Evolutionary conservation across 2,113 vertebrate genomes (phyloP).

Genomic region (Leptodactylus fuscus): DNA sequence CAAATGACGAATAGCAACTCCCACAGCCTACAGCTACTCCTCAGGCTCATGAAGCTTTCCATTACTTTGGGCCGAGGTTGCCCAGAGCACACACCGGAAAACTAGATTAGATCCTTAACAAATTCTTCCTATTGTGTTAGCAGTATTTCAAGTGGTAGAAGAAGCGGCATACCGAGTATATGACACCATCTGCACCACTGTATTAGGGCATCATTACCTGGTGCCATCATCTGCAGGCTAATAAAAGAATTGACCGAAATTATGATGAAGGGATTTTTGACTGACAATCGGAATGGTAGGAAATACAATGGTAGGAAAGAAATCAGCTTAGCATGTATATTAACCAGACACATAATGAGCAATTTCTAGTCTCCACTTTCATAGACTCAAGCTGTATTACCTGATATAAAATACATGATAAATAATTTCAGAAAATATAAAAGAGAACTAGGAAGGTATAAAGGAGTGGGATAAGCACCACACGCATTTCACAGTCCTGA

Average conservation of each 20-base stretch:
- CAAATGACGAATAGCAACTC: constrained; percentile 13
- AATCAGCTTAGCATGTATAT: background rate
- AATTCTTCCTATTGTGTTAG: constrained; percentile 29
- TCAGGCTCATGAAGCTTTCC: constrained; percentile 17
- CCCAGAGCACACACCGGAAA: constrained; percentile 16
- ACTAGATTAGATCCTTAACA: constrained; percentile 47
- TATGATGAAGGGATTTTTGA: background rate
- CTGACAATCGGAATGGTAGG: background rate
- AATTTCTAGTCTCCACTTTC: background rate
- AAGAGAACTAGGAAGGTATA: background rate
- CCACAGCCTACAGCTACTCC: constrained; percentile 9
- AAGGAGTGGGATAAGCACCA: background rate
- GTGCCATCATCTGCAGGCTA: background rate
- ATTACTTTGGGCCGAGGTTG: background rate
- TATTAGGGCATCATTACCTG: background rate
- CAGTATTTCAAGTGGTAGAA: constrained; percentile 41
- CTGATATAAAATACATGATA: background rate
- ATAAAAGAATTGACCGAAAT: background rate
- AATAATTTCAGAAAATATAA: background rate
- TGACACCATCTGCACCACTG: background rate
- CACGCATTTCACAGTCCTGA: constrained; percentile 13
- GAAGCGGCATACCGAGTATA: constrained; percentile 12
- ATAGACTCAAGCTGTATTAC: background rate
- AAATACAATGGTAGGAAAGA: background rate
- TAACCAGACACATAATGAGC: background rate